phyloP scores from a whole-genome alignment of 2,888 invertebrate species.

The Aricia artaxerxes region DNA sequence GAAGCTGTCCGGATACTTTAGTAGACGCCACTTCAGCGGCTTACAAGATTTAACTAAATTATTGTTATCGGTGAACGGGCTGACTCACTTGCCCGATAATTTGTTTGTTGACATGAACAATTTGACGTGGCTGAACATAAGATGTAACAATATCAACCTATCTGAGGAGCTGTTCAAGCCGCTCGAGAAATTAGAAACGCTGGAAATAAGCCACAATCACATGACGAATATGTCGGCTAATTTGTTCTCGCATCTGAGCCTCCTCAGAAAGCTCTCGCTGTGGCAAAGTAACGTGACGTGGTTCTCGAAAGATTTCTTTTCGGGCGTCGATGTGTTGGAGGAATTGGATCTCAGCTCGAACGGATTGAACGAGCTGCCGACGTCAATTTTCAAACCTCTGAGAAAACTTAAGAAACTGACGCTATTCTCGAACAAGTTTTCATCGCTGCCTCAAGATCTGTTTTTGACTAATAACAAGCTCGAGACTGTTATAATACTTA shows the following conservation, averaged over 20 bases:
- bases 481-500: constrained; percentile 75
- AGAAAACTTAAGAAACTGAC: constrained; percentile 82
- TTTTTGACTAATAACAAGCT: constrained; percentile 80
- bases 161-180: constrained; percentile 79
- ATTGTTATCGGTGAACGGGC: constrained; percentile 81
- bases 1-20: constrained; percentile 78
- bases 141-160: constrained; percentile 80
- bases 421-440: constrained; percentile 84
- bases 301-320: constrained; percentile 82
- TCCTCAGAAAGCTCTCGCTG: constrained; percentile 82
- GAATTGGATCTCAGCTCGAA: constrained; percentile 86
- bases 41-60: constrained; percentile 78
- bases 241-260: constrained; percentile 82
- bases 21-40: constrained; percentile 80
- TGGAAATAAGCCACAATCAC: constrained; percentile 85
- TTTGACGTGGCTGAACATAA: constrained; percentile 83
- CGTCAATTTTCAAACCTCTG: constrained; percentile 82
- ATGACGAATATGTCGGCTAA: constrained; percentile 81
- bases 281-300: constrained; percentile 85
- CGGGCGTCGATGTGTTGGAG: constrained; percentile 81
- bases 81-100: constrained; percentile 82
- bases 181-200: constrained; percentile 77
- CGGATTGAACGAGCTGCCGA: constrained; percentile 81
- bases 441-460: constrained; percentile 80
- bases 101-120: constrained; percentile 81